phyloP scores from a whole-genome alignment of 2,797 vertebrate genomes.

The Lophius americanus region DNA sequence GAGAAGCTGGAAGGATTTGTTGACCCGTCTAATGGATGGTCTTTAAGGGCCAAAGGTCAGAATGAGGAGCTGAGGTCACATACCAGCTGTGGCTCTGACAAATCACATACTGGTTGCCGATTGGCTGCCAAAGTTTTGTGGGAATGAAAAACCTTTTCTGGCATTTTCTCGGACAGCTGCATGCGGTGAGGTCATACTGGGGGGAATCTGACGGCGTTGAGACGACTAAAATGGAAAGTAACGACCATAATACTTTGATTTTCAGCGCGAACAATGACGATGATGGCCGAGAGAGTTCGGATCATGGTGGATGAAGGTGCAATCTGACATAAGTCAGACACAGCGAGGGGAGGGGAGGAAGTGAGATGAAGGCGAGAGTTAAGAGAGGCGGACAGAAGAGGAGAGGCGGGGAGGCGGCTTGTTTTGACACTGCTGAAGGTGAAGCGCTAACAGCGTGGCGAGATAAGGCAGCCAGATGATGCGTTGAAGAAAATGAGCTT shows the following conservation, averaged over 20 bases:
- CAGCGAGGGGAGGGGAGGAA: not conserved
- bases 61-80: slow-evolving; percentile 31
- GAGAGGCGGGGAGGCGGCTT: slow-evolving; percentile 9
- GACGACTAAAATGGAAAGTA: slow-evolving; percentile 7
- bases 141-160: slow-evolving; percentile 25
- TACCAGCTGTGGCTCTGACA: slow-evolving; percentile 44
- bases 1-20: slow-evolving; percentile 1
- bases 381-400: not conserved
- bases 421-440: slow-evolving; percentile 42
- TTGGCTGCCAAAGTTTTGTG: not conserved
- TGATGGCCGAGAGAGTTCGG: not conserved
- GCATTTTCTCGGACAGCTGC: slow-evolving; percentile 50
- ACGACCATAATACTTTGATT: slow-evolving; percentile 23
- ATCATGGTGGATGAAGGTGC: slow-evolving; percentile 23
- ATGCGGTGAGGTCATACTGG: slow-evolving; percentile 31
- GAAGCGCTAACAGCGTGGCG: slow-evolving; percentile 36
- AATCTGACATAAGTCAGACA: slow-evolving; percentile 16
- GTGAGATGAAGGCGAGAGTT: slow-evolving; percentile 3
- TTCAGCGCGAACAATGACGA: slow-evolving; percentile 12
- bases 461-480: slow-evolving; percentile 27
- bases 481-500: slow-evolving; percentile 12
- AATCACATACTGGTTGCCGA: slow-evolving; percentile 18
- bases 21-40: slow-evolving; percentile 21
- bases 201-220: slow-evolving; percentile 35
- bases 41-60: slow-evolving; percentile 35